phyloP scores from a whole-genome alignment of 2,797 vertebrate species.

The Eutrigla gurnardus region DNA sequence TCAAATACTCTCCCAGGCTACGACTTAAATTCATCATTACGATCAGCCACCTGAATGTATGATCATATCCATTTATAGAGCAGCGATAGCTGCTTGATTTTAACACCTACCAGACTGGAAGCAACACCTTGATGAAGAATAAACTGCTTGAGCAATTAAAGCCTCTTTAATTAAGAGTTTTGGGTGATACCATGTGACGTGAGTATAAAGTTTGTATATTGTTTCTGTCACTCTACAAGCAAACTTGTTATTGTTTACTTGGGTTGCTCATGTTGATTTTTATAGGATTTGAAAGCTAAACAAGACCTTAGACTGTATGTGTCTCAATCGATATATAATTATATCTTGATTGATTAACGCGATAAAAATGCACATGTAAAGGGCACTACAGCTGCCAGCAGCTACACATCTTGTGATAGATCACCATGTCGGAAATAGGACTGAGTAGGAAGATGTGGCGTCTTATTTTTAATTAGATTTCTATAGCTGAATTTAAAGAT shows the following conservation, averaged over 20 bases:
- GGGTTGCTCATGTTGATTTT: constrained; percentile 14
- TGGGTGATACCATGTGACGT: neutral
- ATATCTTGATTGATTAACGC: constrained; percentile 28
- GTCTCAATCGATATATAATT: constrained; percentile 24
- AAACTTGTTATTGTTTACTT: constrained; percentile 4
- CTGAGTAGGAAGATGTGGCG: constrained; percentile 14
- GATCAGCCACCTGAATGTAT: constrained; percentile 36
- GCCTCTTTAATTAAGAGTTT: neutral
- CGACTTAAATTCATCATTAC: constrained; percentile 30
- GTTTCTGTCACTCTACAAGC: neutral
- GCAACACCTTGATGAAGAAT: constrained; percentile 24
- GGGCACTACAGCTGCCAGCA: constrained; percentile 3
- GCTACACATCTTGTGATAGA: neutral
- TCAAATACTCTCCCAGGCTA: constrained; percentile 32
- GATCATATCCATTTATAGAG: constrained; percentile 44
- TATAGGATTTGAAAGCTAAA: constrained; percentile 33
- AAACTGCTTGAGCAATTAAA: neutral
- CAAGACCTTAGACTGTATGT: constrained; percentile 21
- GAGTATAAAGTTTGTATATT: neutral
- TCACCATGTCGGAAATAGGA: neutral
- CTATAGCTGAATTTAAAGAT: constrained; percentile 13
- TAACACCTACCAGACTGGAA: constrained; percentile 26
- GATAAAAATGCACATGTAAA: constrained; percentile 20
- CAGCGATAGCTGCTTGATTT: constrained; percentile 1
- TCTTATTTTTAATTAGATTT: constrained; percentile 14